Evolutionary conservation across 2,888 invertebrate genomes (phyloP).

Genomic region (Pogonocherus hispidulus): DNA sequence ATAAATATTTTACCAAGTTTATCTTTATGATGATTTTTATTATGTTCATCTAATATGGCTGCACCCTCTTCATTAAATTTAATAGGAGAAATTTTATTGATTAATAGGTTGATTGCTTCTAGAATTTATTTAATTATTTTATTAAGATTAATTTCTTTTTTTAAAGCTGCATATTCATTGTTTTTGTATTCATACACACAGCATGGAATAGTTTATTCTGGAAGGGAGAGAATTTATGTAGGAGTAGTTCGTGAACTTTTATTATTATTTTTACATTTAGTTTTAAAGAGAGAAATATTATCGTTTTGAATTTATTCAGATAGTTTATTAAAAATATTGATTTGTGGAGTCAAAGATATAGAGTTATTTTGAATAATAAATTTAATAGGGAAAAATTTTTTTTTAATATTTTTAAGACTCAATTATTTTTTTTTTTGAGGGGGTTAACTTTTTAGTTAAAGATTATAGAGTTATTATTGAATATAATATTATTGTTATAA

Average conservation of each 20-base stretch:
- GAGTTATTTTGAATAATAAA: slow-evolving; percentile 73
- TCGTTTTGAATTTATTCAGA: no score
- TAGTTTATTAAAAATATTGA: slow-evolving; percentile 77
- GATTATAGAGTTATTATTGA: slow-evolving; percentile 73
- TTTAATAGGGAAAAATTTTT: no score
- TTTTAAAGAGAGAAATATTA: no score
- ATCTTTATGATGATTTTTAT: slow-evolving; percentile 4
- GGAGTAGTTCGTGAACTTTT: slow-evolving; percentile 73
- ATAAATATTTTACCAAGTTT: slow-evolving; percentile 50
- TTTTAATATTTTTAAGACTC: no score
- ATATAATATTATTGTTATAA: slow-evolving; percentile 71
- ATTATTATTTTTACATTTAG: slow-evolving; percentile 73
- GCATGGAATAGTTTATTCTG: slow-evolving; percentile 73
- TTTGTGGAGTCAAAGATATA: no score
- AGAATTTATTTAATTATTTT: slow-evolving; percentile 73
- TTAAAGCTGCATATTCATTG: no score
- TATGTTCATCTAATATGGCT: neutral
- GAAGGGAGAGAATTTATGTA: slow-evolving; percentile 70
- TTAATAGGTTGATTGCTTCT: no score
- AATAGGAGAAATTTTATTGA: slow-evolving; percentile 77
- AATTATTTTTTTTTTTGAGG: no score
- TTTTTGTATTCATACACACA: no score
- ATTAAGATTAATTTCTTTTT: slow-evolving; percentile 75
- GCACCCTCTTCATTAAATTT: slow-evolving; percentile 28
- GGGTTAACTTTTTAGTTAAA: slow-evolving; percentile 63